phyloP scores from a whole-genome alignment of 2,888 invertebrate species.

The Linnaemya tessellans region DNA sequence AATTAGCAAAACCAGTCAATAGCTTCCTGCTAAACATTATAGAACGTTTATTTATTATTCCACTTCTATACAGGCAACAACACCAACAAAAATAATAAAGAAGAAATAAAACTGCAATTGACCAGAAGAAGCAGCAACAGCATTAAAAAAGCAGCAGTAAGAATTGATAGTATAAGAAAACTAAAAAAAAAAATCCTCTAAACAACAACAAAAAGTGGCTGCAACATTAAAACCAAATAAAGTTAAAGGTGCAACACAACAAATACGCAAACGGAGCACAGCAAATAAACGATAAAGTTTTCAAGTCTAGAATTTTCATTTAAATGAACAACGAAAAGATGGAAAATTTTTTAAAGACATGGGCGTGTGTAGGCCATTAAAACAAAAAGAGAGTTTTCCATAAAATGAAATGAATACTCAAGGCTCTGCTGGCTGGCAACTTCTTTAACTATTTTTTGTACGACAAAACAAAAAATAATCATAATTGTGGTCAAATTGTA shows the following conservation, averaged over 20 bases:
- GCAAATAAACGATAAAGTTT: constrained; percentile 15
- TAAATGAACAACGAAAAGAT: constrained; percentile 22
- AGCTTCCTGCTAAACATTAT: constrained; percentile 70
- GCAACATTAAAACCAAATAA: constrained; percentile 28
- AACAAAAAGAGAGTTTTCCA: constrained; percentile 42
- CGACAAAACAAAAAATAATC: constrained; percentile 28
- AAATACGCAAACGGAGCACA: constrained; percentile 20
- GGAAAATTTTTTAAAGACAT: constrained; percentile 25
- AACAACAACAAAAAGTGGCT: constrained; percentile 18
- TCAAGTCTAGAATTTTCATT: constrained; percentile 51
- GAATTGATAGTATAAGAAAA: constrained; percentile 27
- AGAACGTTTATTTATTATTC: constrained; percentile 70
- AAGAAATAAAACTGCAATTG: constrained; percentile 41
- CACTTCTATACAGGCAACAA: constrained; percentile 6
- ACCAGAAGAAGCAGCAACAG: constrained; percentile 52
- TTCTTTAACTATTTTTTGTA: constrained; percentile 1
- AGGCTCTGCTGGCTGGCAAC: neutral
- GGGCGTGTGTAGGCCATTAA: constrained; percentile 40
- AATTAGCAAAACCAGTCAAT: constrained; percentile 72
- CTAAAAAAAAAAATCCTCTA: neutral
- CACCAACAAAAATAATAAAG: neutral
- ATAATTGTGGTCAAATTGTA: constrained; percentile 67
- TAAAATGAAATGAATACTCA: neutral
- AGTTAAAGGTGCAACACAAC: constrained; percentile 58
- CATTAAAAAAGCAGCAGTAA: constrained; percentile 20